Evolutionary conservation across 2,113 vertebrate species (phyloP).

Genomic region (Scopus umbretta): DNA sequence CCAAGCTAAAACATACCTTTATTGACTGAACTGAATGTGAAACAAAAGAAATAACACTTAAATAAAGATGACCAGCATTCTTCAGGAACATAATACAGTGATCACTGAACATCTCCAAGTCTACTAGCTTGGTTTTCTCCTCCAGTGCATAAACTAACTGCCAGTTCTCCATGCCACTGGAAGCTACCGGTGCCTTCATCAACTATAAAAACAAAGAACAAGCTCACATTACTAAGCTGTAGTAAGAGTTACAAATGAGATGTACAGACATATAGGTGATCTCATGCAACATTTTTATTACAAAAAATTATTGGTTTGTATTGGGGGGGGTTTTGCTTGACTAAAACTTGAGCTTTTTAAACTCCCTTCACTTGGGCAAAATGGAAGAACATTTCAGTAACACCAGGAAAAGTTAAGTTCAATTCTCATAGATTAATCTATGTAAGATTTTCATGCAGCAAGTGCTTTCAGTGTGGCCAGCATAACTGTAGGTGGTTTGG

Average conservation of each 20-base stretch:
- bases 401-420: not conserved
- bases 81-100: slow-evolving; percentile 81
- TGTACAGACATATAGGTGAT: not conserved
- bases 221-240: not conserved
- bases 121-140: slow-evolving; percentile 77
- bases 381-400: not conserved
- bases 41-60: slow-evolving; percentile 78
- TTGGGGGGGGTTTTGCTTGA: not conserved
- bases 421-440: not conserved
- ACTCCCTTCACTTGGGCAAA: not conserved
- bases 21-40: slow-evolving; percentile 70
- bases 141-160: slow-evolving; percentile 74
- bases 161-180: slow-evolving; percentile 80
- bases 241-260: not conserved
- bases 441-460: not conserved
- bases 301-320: not conserved
- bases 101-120: slow-evolving; percentile 89
- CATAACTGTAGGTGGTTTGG: not conserved
- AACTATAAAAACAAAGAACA: slow-evolving; percentile 71
- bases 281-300: not conserved
- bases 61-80: slow-evolving; percentile 67
- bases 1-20: slow-evolving; percentile 72
- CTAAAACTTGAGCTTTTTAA: not conserved
- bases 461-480: not conserved
- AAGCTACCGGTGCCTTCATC: slow-evolving; percentile 76